Percentiles rank a stretch among this genome's conserved stretches.
These are phyloP conservation scores for Limnephilus rhombicus DNA, from an alignment of 2,888 invertebrate species.

Conservation along the genomic window DNA sequence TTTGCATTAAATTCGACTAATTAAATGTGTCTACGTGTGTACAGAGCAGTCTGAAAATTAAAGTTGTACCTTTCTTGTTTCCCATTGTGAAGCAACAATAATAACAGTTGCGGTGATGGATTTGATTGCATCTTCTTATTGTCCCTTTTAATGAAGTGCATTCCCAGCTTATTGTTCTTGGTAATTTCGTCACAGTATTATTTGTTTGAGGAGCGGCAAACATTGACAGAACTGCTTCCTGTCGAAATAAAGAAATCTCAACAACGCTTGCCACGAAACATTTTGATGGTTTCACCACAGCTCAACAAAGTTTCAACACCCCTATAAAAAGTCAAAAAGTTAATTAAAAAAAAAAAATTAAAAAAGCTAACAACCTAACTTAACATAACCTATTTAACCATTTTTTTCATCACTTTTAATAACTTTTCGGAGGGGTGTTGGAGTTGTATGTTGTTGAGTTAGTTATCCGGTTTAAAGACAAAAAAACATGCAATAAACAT, in stretches of 20 bases:
- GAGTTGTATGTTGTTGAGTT: no score
- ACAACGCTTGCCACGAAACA: conserved; percentile 20
- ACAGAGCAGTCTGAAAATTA: background rate
- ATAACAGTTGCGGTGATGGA: background rate
- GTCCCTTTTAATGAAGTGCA: conserved; percentile 15
- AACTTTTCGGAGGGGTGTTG: no score
- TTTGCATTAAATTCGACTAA: background rate
- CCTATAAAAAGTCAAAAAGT: no score
- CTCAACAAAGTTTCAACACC: no score
- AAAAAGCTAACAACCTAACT: no score
- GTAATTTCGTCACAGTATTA: conserved; percentile 26
- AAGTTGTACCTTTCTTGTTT: background rate
- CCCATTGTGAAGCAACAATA: background rate
- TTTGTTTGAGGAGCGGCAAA: background rate
- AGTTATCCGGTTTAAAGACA: no score
- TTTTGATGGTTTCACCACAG: no score
- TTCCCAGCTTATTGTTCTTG: conserved; percentile 8
- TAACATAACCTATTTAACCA: no score
- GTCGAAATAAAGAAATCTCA: conserved; percentile 48
- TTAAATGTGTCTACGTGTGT: background rate
- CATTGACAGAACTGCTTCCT: conserved; percentile 39
- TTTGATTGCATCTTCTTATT: conserved; percentile 26
- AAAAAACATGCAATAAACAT: no score
- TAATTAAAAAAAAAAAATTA: no score
- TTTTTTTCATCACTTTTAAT: no score